Evolutionary conservation across 2,888 invertebrate species (phyloP).

Genomic region (Ornithoptera alexandrae): DNA sequence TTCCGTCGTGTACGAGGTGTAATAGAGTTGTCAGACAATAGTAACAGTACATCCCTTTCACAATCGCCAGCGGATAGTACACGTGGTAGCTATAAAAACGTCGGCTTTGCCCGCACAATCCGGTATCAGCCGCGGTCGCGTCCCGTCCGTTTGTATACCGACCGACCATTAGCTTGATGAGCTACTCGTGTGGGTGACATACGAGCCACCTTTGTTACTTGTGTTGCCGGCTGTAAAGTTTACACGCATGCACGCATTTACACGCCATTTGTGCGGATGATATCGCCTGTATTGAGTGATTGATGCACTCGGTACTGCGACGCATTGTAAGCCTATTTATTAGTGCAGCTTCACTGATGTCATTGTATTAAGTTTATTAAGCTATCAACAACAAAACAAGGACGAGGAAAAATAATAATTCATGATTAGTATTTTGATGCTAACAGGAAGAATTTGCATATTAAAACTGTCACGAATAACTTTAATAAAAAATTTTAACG

Average conservation of each 20-base stretch:
- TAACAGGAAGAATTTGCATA: background rate
- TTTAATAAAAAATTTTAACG: too few species aligned
- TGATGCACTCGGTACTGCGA: background rate
- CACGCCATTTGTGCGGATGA: conserved; percentile 13
- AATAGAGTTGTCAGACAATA: conserved; percentile 1
- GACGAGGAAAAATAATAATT: background rate
- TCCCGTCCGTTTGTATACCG: conserved; percentile 46
- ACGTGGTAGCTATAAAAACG: background rate
- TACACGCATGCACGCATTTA: conserved; percentile 17
- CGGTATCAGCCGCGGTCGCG: conserved; percentile 1
- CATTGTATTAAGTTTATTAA: background rate
- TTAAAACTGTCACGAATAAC: too few species aligned
- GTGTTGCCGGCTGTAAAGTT: conserved; percentile 15
- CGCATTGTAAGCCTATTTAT: background rate
- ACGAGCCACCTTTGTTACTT: conserved; percentile 19
- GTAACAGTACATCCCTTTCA: background rate
- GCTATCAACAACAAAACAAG: background rate
- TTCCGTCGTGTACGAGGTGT: background rate
- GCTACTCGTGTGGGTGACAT: conserved; percentile 36
- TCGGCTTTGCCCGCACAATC: background rate
- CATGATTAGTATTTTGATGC: background rate
- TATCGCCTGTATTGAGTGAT: conserved; percentile 17
- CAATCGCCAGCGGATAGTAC: background rate
- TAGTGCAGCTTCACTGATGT: background rate
- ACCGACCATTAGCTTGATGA: conserved; percentile 67